Evolutionary conservation across 1,140 invertebrate species (phyloP), one percentile per base, ranked within the genome.

Genomic region (Doryteuthis pealeii): DNA sequence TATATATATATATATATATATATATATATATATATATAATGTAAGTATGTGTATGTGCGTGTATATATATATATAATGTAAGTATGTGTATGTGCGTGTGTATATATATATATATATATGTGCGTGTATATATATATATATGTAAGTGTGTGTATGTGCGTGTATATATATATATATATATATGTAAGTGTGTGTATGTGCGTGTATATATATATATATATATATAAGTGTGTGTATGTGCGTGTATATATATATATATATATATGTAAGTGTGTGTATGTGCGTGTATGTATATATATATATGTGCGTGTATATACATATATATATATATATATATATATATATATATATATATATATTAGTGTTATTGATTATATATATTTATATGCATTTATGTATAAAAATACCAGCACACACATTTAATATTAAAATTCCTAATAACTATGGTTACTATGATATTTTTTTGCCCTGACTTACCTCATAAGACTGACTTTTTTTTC

Each of bases 61-160:
- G n/a, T n/a, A n/a, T n/a, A n/a, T n/a, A n/a, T n/a, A n/a, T n/a
- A n/a, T n/a, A n/a, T n/a, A n/a, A n/a, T n/a, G n/a, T n/a, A n/a
- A n/a, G n/a, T n/a, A n/a, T n/a, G n/a, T n/a, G n/a, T n/a, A n/a
- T n/a, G n/a, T n/a, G n/a, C n/a, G n/a, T n/a, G n/a, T 49, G 22
- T 49, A 49, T 49, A 49, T 49, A 49, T 49, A 49, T 49, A 49
- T 49, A 49, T 49, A 49, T 49, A 49, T 49, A 49, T 49, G 22
- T 49, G 22, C 8, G 22, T 49, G 8, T 49, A 49, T 49, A 49
- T n/a, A n/a, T n/a, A n/a, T n/a, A n/a, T n/a, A n/a, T n/a, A n/a
- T n/a, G n/a, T n/a, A n/a, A n/a, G n/a, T 8, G 22, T 49, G 22
- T 8, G 22, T 49, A 49, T 8, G 22, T 49, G 22, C 22, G 22